Evolutionary conservation across 2,113 vertebrate species (phyloP).

Genomic region (Hylia prasina): DNA sequence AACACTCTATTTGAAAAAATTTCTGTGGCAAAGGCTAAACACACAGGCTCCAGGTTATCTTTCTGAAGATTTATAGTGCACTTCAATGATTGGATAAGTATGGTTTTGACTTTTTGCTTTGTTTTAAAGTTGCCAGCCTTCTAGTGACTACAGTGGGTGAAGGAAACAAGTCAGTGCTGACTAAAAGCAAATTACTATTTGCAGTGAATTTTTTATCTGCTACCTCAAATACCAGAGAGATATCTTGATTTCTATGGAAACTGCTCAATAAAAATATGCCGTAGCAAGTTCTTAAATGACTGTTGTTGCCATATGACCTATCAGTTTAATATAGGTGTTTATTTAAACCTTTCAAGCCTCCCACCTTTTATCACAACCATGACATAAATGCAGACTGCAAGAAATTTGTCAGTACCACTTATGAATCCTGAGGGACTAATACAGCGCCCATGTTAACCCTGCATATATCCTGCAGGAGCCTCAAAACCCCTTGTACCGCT

Average conservation of each 20-base stretch:
- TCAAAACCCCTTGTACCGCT: background rate
- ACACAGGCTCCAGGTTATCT: background rate
- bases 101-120: background rate
- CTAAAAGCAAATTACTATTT: slow-evolving; percentile 3
- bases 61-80: background rate
- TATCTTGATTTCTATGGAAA: slow-evolving; percentile 13
- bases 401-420: slow-evolving; percentile 30
- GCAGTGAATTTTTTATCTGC: background rate
- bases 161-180: background rate
- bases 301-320: background rate
- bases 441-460: background rate
- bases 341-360: slow-evolving; percentile 35
- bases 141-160: background rate
- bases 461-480: background rate
- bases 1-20: background rate
- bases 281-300: background rate
- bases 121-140: background rate
- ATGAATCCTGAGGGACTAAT: slow-evolving; percentile 12
- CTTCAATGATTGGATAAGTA: background rate
- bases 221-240: background rate
- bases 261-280: slow-evolving; percentile 28
- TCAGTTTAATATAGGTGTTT: slow-evolving; percentile 29
- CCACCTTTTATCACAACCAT: background rate
- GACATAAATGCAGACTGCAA: slow-evolving; percentile 2
- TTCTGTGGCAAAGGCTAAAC: background rate